Evolutionary conservation across 2,797 vertebrate species (phyloP).

Genomic region (Ficedula albicollis): DNA sequence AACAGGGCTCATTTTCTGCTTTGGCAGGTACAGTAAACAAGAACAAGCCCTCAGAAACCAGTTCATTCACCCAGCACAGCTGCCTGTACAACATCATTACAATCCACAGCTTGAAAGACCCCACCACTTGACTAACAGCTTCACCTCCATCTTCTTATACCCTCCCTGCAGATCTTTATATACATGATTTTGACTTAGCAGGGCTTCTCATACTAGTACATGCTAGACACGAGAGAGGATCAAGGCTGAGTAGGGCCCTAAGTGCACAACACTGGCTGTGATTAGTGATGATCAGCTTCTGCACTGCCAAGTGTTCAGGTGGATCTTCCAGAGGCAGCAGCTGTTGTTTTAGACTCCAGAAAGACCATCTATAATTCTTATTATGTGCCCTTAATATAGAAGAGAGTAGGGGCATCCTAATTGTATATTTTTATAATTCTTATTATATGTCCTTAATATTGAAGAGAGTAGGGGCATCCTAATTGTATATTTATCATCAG

Average conservation of each 20-base stretch:
- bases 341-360: not conserved
- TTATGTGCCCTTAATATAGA: not conserved
- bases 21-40: not conserved
- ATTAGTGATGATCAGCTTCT: not conserved
- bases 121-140: not conserved
- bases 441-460: not conserved
- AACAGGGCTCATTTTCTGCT: not conserved
- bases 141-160: not conserved
- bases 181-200: not conserved
- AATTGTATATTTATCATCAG: not conserved
- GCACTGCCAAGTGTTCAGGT: not conserved
- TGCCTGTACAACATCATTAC: not conserved
- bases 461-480: not conserved
- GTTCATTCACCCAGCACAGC: not conserved
- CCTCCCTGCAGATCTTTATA: not conserved
- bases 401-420: not conserved
- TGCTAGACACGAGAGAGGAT: not conserved
- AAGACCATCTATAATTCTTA: not conserved
- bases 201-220: not conserved
- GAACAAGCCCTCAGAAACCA: not conserved
- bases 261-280: accelerated
- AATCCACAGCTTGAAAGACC: not conserved
- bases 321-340: not conserved
- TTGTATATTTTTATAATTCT: not conserved
- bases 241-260: not conserved